Conservation (phyloP, 1,140 invertebrate species). For the Tetramorium alpestre region DNA sequence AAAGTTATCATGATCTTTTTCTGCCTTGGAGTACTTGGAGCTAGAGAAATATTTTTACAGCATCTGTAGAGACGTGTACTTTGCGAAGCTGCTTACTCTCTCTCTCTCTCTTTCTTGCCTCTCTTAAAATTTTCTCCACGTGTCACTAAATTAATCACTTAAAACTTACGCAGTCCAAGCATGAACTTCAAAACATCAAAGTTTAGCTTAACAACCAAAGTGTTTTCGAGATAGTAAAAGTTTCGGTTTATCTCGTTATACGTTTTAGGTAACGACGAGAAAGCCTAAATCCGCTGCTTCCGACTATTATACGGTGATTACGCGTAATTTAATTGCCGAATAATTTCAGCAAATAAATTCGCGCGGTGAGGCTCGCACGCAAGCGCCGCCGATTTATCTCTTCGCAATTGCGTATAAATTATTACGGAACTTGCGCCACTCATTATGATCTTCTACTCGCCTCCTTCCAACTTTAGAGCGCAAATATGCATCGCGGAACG, state of each 20-base stretch:
- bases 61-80: neutral
- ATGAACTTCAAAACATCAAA: neutral
- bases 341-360: conserved; percentile 6
- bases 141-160: conserved; percentile 13
- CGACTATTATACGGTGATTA: neutral
- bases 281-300: neutral
- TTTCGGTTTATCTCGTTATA: conserved; percentile 11
- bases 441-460: neutral
- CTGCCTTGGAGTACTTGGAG: conserved; percentile 44
- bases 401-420: neutral
- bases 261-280: neutral
- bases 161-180: neutral
- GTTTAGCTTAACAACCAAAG: conserved; percentile 11
- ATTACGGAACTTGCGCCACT: neutral
- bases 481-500: neutral
- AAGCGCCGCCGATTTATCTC: neutral
- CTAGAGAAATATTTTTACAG: neutral
- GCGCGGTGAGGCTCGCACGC: neutral
- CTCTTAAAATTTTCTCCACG: neutral
- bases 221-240: neutral
- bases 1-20: neutral
- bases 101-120: no score
- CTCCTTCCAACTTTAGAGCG: neutral
- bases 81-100: neutral
- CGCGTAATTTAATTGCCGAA: neutral